Base-by-base conservation (phyloP, 2,888 invertebrate species). In the Rapana venosa region DNA sequence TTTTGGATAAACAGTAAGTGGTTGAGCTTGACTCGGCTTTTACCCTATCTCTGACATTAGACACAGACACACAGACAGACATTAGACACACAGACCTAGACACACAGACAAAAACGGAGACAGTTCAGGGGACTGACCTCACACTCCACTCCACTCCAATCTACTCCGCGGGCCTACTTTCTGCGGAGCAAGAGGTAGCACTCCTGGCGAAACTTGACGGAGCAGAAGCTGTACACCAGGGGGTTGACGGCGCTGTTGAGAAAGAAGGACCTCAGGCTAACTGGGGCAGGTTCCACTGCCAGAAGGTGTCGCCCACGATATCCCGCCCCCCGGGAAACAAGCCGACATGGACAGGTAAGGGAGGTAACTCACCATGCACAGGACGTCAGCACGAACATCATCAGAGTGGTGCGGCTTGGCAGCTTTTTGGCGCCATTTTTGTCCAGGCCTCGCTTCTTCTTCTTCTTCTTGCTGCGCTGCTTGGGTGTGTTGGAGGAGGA, bases 221-320 rank as follows among this genome's bases (percentile, higher is more conserved):
- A 86, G 66, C 86, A 61, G 86, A 86, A 86, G 22, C 86, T 32
- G 61, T 86, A 86, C 35, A 86, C 61, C 8, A 86, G 58, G 11
- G 86, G 86, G 86, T 86, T 86, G 61, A 86, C 66, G 5, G 66
- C 61, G 35, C 86, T 86, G 86, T 86, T 86, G 86, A 86, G n/a
- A 32, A 86, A 86, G 35, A 66, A 86, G 0, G 86, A 86, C 61
- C 86, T 61, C 66, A 86, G 66, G 61, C 86, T 61, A 86, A 66
- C 35, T 86, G 61, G 22, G 61, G 30, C 20, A 66, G 32, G 56
- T 86, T 86, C 84, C 22, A 20, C 56, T 26, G 15, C 84, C 84
- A 84, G 58, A 56, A 30, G 6, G 17, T n/a, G n/a, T 13, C 56
- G 20, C 58, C 84, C 58, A 30, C 30, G 15, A 30, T 26, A 1